Conservation (phyloP, 2,113 vertebrate genomes). For the Leucopsar rothschildi region DNA sequence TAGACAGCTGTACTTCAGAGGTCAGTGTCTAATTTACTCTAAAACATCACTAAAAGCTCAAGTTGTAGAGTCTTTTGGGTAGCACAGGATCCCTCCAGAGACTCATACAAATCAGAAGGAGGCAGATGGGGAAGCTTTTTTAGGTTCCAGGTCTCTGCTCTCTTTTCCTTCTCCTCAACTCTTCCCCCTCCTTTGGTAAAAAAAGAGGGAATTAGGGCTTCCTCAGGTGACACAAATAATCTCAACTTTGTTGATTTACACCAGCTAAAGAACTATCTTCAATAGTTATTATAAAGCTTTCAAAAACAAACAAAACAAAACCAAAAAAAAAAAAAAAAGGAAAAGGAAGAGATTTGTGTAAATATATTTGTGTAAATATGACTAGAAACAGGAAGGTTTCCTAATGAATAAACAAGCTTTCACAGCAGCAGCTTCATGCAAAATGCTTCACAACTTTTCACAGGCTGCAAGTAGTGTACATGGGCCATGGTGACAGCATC, state of each 20-base stretch:
- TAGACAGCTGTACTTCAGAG: background rate
- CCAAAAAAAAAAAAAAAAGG: background rate
- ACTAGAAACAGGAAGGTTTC: background rate
- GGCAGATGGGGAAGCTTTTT: background rate
- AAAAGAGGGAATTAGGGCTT: background rate
- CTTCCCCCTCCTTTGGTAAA: background rate
- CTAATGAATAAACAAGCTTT: background rate
- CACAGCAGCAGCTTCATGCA: background rate
- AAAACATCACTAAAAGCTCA: background rate
- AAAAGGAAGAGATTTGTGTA: background rate
- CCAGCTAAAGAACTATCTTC: background rate
- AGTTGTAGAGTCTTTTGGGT: background rate
- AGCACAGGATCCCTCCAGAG: fast-evolving
- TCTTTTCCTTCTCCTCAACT: background rate
- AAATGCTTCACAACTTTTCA: background rate
- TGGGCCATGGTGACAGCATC: background rate
- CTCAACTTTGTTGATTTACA: background rate
- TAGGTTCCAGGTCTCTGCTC: background rate
- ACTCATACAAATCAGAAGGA: background rate
- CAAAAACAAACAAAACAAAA: background rate
- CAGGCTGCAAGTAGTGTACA: background rate
- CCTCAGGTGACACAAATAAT: background rate
- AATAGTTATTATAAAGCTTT: background rate
- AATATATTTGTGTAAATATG: background rate
- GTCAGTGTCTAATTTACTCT: background rate